Evolutionary conservation across 2,113 vertebrate species (phyloP), one percentile per base, ranked within the genome.

Genomic region (Bagarius yarrelli): DNA sequence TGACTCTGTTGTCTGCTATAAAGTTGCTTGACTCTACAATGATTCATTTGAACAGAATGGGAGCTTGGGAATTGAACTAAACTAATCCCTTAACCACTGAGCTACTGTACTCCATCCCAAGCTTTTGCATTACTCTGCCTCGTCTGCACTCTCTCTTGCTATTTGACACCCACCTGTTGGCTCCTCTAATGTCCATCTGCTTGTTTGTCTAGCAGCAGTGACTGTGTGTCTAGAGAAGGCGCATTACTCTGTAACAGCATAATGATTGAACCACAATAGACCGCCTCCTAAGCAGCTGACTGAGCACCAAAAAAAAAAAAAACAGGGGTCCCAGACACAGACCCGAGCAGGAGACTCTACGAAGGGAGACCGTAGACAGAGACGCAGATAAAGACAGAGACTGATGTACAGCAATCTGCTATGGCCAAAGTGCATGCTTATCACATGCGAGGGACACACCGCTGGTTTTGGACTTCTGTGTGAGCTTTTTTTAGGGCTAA

Each of bases 201-300:
- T 76, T 88, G 89, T 89, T 88, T 89, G 86, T 85, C 82, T 86
- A 88, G 88, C 83, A 19, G n/a, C 79, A 87, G 66, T 90, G 83
- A 85, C 88, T 79, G 86, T 87, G 85, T 88, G 88, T 80, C 82
- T 85, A 81, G 74, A 88, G 77, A 84, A 86, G 69, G 79, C 74
- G 81, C 88, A 84, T 79, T 34, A 19, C 30, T 36, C 76, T 84
- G 85, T 86, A 85, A 86, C 78, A 79, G 64, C 76, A 80, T 71
- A 88, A 86, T 82, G 73, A 85, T 47, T 80, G 47, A 44, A 40
- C 67, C 72, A 86, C 85, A 88, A 84, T 84, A 76, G 63, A 73
- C 82, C 40, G 72, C 47, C 53, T 34, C 25, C 34, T 15, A 63
- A 57, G 70, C 83, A 82, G 73, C 81, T 81, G 78, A 83, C 83